A percentile compares a stretch with the other conserved stretches of the same genome.
These are phyloP conservation scores for Danio albolineatus DNA, from an alignment of 2,797 vertebrate genomes.

Conservation along the genomic window DNA sequence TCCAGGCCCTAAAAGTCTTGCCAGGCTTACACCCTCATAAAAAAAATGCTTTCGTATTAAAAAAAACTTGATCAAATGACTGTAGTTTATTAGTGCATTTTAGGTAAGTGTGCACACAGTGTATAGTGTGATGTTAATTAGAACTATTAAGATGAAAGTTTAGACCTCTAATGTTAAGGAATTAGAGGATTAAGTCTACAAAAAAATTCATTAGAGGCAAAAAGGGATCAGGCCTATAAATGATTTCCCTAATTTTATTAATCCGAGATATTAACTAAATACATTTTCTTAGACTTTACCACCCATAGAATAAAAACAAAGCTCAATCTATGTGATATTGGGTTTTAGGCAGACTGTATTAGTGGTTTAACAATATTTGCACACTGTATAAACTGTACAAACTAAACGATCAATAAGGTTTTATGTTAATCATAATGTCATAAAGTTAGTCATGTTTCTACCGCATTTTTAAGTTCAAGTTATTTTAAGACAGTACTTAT, in stretches of 20 bases:
- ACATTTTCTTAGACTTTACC: conserved; percentile 19
- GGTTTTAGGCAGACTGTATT: no score
- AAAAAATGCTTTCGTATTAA: conserved; percentile 61
- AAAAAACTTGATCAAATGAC: conserved; percentile 77
- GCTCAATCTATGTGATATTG: background rate
- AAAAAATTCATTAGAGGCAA: conserved; percentile 61
- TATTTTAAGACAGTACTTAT: no score
- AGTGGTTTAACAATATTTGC: no score
- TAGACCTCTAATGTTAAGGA: conserved; percentile 44
- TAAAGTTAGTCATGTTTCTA: no score
- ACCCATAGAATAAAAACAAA: background rate
- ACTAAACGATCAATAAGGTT: no score
- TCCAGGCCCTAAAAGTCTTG: conserved; percentile 65
- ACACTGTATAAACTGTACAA: no score
- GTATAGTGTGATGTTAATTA: conserved; percentile 65
- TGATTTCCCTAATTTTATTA: conserved; percentile 11
- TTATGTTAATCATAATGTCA: no score
- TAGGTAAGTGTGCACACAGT: conserved; percentile 48
- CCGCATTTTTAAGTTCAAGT: no score
- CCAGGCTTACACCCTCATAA: conserved; percentile 61
- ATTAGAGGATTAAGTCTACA: conserved; percentile 65
- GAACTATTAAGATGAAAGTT: conserved; percentile 68
- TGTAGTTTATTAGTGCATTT: conserved; percentile 71
- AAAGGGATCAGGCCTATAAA: conserved; percentile 19
- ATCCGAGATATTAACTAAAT: conserved; percentile 15